Conservation (phyloP, 64 coral and sea anemone species). For the Pocillopora damicornis region DNA sequence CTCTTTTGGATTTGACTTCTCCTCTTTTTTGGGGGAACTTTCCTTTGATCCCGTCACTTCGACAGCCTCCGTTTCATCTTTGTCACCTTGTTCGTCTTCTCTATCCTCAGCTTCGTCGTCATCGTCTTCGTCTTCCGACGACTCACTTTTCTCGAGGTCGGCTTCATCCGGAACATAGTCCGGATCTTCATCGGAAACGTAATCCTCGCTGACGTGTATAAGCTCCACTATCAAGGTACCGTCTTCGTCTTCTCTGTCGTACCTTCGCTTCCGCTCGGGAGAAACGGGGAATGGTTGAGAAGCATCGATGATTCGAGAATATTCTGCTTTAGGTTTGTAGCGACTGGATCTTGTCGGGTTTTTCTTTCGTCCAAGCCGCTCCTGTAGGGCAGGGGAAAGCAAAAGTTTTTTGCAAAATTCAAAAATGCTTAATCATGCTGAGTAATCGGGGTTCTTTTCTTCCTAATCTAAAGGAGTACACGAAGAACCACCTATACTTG, state of each 20-base stretch:
- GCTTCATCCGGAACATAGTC: conserved; percentile 19
- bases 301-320: conserved; percentile 10
- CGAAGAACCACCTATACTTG: too few species aligned
- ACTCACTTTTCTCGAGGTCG: conserved; percentile 2
- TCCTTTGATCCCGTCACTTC: not conserved
- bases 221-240: conserved; percentile 15
- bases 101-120: not conserved
- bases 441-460: too few species aligned
- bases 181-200: conserved; percentile 31
- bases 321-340: not conserved
- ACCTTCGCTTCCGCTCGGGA: conserved; percentile 27
- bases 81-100: not conserved
- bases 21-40: not conserved
- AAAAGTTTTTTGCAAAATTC: too few species aligned
- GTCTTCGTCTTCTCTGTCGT: not conserved
- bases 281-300: conserved; percentile 18
- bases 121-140: conserved; percentile 1
- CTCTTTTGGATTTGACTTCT: too few species aligned
- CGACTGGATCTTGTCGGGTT: conserved; percentile 15
- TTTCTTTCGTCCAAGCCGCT: not conserved
- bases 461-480: too few species aligned
- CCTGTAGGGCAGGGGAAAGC: not conserved
- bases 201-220: not conserved
- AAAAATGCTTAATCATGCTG: too few species aligned
- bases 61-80: not conserved